Percentiles rank a stretch among this genome's conserved stretches.
phyloP scores from a whole-genome alignment of 2,113 vertebrate genomes.

The Psittacula cyanocephala region DNA sequence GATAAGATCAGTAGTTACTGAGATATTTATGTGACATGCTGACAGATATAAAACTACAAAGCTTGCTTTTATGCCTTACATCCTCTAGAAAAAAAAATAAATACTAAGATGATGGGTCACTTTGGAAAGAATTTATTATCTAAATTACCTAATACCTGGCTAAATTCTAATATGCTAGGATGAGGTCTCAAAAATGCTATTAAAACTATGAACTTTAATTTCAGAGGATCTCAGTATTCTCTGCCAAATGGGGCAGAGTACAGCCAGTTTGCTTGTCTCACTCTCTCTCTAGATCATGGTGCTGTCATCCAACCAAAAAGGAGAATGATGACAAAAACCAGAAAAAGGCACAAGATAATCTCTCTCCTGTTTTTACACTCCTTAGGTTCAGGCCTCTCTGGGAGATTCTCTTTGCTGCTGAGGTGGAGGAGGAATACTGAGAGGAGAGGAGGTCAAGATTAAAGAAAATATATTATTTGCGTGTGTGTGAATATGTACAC shows the following conservation, averaged over 20 bases:
- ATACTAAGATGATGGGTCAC: slow-evolving; percentile 73
- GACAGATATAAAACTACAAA: slow-evolving; percentile 86
- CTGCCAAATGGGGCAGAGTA: slow-evolving; percentile 56
- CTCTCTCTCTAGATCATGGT: slow-evolving; percentile 46
- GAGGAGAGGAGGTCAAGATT: not conserved
- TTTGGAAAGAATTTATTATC: slow-evolving; percentile 76
- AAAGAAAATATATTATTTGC: not conserved
- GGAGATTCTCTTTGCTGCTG: not conserved
- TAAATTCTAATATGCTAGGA: slow-evolving; percentile 70
- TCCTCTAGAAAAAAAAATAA: slow-evolving; percentile 71
- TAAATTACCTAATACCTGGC: slow-evolving; percentile 80
- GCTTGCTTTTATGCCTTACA: slow-evolving; percentile 78
- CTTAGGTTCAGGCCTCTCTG: slow-evolving; percentile 8
- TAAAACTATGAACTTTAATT: slow-evolving; percentile 71
- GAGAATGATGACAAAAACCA: slow-evolving; percentile 37
- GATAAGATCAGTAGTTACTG: slow-evolving; percentile 94
- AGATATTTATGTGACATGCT: slow-evolving; percentile 96
- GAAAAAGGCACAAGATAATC: slow-evolving; percentile 34
- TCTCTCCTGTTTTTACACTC: slow-evolving; percentile 30
- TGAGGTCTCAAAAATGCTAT: slow-evolving; percentile 67
- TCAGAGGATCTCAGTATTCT: slow-evolving; percentile 21
- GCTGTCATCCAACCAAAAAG: slow-evolving; percentile 50
- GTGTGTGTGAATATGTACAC: rapidly evolving
- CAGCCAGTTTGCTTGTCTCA: slow-evolving; percentile 41
- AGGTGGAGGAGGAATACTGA: not conserved